Conservation (phyloP, 2,797 vertebrate species). For the Acrocephalus scirpaceus region DNA sequence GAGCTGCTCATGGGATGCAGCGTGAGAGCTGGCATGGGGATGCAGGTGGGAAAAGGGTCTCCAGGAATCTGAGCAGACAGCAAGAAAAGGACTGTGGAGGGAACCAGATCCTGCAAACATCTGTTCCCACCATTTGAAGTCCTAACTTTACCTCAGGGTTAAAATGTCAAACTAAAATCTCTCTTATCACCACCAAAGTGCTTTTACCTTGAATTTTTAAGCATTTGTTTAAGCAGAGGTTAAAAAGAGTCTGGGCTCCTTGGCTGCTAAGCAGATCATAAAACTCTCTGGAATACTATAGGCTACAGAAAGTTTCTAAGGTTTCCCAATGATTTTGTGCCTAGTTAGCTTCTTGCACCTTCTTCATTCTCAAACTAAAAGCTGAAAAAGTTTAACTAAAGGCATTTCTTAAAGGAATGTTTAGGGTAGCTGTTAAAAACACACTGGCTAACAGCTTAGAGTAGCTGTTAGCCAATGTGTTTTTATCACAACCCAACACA, state of each 20-base stretch:
- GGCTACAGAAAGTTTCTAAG: background rate
- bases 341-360: background rate
- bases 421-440: background rate
- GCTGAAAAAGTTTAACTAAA: background rate
- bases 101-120: background rate
- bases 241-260: background rate
- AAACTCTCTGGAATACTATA: background rate
- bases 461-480: background rate
- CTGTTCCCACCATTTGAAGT: background rate
- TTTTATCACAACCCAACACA: background rate
- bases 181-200: background rate
- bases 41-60: background rate
- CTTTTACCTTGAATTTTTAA: conserved; percentile 11
- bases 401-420: background rate
- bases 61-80: background rate
- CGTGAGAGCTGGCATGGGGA: background rate
- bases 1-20: background rate
- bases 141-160: background rate
- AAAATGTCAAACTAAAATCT: background rate
- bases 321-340: background rate
- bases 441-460: background rate
- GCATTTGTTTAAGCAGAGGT: background rate
- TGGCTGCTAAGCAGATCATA: background rate
- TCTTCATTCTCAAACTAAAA: background rate
- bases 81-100: background rate